A percentile compares a stretch with the other conserved stretches of the same genome.
These are phyloP conservation scores for Neosilurus hyrtlii DNA, from an alignment of 2,797 vertebrate species.

Conservation along the genomic window DNA sequence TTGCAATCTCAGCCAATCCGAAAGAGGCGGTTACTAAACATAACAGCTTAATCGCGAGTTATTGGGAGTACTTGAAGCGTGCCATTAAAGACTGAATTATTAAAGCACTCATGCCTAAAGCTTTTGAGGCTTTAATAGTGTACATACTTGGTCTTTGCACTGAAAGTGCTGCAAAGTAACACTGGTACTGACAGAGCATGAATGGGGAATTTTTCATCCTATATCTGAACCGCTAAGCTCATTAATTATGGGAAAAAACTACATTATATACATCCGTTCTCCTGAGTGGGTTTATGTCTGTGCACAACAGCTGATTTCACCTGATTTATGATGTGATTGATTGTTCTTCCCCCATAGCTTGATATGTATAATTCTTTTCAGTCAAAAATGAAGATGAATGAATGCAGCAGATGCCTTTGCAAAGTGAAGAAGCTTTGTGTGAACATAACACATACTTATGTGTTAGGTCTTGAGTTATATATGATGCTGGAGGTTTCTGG, in stretches of 20 bases:
- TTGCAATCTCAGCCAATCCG: constrained; percentile 12
- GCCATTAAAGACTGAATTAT: constrained; percentile 45
- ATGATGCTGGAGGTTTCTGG: not conserved
- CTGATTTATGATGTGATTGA: not conserved
- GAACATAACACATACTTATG: not conserved
- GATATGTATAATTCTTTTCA: not conserved
- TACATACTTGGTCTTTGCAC: constrained; percentile 39
- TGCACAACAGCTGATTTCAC: constrained; percentile 13
- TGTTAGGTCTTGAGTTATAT: not conserved
- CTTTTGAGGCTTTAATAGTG: constrained; percentile 20
- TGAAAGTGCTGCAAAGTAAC: constrained; percentile 24
- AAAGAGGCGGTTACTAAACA: not conserved
- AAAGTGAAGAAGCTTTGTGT: not conserved
- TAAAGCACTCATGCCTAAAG: constrained; percentile 18
- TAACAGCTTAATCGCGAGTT: constrained; percentile 22
- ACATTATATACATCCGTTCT: not conserved
- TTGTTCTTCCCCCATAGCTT: not conserved
- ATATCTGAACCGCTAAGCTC: constrained; percentile 42
- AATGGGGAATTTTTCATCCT: constrained; percentile 48
- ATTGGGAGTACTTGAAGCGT: constrained; percentile 50
- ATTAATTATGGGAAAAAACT: not conserved
- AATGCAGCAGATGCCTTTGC: not conserved
- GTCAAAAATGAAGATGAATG: not conserved
- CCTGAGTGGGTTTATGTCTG: constrained; percentile 2
- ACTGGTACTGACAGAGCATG: constrained; percentile 40